Evolutionary conservation across 2,797 vertebrate genomes (phyloP), one percentile per base, ranked within the genome.

Genomic region (Sebastiscus tertius): DNA sequence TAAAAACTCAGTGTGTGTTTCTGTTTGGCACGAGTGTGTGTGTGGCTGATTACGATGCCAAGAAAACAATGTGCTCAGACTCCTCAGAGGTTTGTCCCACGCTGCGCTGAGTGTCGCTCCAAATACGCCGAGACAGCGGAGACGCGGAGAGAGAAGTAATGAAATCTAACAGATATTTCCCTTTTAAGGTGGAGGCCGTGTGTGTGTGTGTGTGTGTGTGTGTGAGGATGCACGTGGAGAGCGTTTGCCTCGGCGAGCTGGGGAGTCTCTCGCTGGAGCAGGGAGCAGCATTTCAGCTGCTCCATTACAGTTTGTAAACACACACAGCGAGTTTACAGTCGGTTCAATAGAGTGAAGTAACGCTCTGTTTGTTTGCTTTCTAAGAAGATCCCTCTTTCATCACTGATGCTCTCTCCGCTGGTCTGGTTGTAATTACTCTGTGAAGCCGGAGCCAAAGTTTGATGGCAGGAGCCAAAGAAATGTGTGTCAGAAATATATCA

Each of bases 31-130:
- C 76, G 73, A 34, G 75, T 77, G 86, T 69, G 79, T 75, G 83
- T 82, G 80, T 69, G 87, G 72, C 62, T 88, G 87, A 83, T 83
- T 54, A 61, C 18, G 46, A 84, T 85, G 90, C 92, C 93, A 93
- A 91, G 85, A 94, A 92, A 90, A 93, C 89, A 87, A 87, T 89
- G 90, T 91, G 92, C 81, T 82, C 86, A 88, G 87, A 87, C 87
- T 91, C 84, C 83, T 88, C 1, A 26, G 84, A 88, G 78, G 63
- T 61, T 71, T 78, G 87, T 89, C 84, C 89, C 85, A 80, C 63
- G 18, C 81, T 64, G 87, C 10, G 71, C 36, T 1, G 63, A 22
- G 26, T 75, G 81, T 83, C 62, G 70, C 72, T 88, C 89, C 81
- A 80, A 80, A 85, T 82, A 82, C 69, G 49, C 46, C 36, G 69